These are phyloP conservation scores for Urosaurus nigricauda DNA, from an alignment of 2,797 vertebrate genomes.

Conservation along the genomic window DNA sequence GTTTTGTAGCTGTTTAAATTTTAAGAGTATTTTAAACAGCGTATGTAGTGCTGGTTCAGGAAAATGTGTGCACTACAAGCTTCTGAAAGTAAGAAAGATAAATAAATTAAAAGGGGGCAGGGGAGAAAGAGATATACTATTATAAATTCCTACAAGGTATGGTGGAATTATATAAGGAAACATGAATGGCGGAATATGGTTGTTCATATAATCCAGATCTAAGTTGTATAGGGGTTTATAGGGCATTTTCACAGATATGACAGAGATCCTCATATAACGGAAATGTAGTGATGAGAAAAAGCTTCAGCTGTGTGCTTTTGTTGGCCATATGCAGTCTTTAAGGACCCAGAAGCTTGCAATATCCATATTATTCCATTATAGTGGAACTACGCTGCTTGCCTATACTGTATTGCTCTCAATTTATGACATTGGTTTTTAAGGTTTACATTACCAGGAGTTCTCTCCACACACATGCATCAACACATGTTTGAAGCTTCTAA, in stretches of 20 bases:
- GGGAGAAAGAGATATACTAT: no score
- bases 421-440: neutral
- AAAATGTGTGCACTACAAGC: no score
- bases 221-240: no score
- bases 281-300: neutral
- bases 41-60: no score
- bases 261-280: no score
- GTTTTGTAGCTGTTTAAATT: no score
- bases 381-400: neutral
- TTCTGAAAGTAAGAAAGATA: no score
- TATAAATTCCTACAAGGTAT: neutral
- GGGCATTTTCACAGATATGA: neutral
- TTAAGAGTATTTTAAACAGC: no score
- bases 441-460: no score
- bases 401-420: conserved; percentile 1
- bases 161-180: neutral
- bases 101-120: neutral
- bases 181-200: neutral
- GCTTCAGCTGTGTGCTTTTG: neutral
- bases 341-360: neutral
- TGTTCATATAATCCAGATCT: no score
- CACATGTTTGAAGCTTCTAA: no score
- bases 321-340: neutral
- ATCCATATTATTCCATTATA: neutral
- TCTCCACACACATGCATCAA: no score